Base-by-base conservation (phyloP, 1,140 invertebrate species). In the Procambarus clarkii region DNA sequence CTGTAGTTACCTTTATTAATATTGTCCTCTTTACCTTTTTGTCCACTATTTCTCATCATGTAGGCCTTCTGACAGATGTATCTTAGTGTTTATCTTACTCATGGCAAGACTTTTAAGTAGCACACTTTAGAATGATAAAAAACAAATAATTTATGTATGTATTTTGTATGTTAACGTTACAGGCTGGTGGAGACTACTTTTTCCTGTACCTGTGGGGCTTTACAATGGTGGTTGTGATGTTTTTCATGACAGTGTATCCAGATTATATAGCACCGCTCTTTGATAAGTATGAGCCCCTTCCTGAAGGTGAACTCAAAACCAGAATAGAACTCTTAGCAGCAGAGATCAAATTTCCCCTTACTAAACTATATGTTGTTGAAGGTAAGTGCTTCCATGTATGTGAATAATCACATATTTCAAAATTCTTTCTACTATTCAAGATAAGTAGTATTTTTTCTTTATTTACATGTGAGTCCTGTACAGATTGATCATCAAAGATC, bases 241-340 rank as follows among this genome's bases (percentile, higher is more conserved):
- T 99, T 90, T 91, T 97, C 93, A 95, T 99, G 94, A 98, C 98
- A 3, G 96, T 99, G 88, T 99, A 99, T 95, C 98, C 99, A 46
- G 97, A 99, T 93, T 97, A 98, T 77, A 99, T 99, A 94, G 99
- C 99, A 7, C 99, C 99, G 71, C 94, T 99, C 7, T 99, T 99
- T 95, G 99, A 99, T 94, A 99, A 99, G 94, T 99, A 99, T 94
- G 97, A 97, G n/a, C 98, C 98, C 44, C 94, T 24, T 24, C 97
- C 98, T 60, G 98, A 99, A 92, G 98, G 99, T 79, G 96, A 97
- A 76, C 95, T 99, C 0, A 96, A 97, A 87, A 95, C 95, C 74
- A 96, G 96, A 88, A 99, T 99, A 94, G 98, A 99, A 95, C 95
- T 96, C 92, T 95, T 99, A 89, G 98, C 99, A 3, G 95, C 96